Percentiles rank a stretch among this genome's conserved stretches.
phyloP scores from a whole-genome alignment of 2,888 invertebrate species.

The Orthonevra nobilis region DNA sequence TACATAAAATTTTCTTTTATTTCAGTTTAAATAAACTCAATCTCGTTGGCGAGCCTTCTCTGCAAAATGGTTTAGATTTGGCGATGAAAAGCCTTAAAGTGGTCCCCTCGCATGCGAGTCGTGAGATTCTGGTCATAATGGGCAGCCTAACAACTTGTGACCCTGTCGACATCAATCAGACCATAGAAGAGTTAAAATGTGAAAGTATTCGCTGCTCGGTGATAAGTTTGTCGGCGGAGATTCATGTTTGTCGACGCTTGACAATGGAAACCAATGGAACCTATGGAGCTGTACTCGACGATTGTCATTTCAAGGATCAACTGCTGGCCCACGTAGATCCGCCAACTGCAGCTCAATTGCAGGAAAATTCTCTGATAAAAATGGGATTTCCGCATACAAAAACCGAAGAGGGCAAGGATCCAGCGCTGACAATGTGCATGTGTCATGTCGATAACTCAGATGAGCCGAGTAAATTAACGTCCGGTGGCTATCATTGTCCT shows the following conservation, averaged over 20 bases:
- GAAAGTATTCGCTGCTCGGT: slow-evolving; percentile 95
- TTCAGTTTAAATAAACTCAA: slow-evolving; percentile 83
- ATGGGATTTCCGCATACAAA: slow-evolving; percentile 97
- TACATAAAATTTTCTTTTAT: slow-evolving; percentile 14
- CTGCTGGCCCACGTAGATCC: slow-evolving; percentile 85
- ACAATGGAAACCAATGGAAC: slow-evolving; percentile 93
- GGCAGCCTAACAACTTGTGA: slow-evolving; percentile 98
- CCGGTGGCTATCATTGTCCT: slow-evolving; percentile 93
- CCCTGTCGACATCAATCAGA: slow-evolving; percentile 93
- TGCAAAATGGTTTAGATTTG: slow-evolving; percentile 96
- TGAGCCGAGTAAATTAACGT: slow-evolving; percentile 85
- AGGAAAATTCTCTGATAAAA: slow-evolving; percentile 91
- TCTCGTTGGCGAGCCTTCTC: slow-evolving; percentile 94
- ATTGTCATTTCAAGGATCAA: slow-evolving; percentile 87
- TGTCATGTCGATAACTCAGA: slow-evolving; percentile 91
- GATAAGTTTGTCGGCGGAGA: slow-evolving; percentile 97
- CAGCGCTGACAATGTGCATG: slow-evolving; percentile 94
- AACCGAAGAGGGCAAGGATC: slow-evolving; percentile 83
- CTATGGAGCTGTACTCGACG: slow-evolving; percentile 93
- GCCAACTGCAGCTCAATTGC: slow-evolving; percentile 86
- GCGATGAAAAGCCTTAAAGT: slow-evolving; percentile 91
- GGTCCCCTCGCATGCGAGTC: slow-evolving; percentile 95
- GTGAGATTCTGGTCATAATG: slow-evolving; percentile 95
- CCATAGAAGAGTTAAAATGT: slow-evolving; percentile 88
- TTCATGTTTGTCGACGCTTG: slow-evolving; percentile 92